phyloP scores from a whole-genome alignment of 2,797 vertebrate species.

The Taeniopygia guttata region DNA sequence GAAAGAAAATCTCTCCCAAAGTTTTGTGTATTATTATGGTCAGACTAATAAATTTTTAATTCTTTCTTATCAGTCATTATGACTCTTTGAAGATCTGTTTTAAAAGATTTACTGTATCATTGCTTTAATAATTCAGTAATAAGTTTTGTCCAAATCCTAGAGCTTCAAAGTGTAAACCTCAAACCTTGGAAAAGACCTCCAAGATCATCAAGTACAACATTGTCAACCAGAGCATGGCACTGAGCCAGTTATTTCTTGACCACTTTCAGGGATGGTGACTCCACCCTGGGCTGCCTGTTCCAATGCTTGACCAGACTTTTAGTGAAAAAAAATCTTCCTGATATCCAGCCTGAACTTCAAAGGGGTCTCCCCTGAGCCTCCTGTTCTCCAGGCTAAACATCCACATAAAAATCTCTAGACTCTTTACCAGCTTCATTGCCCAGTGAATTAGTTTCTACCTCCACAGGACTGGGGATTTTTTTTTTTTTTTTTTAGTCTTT shows the following conservation, averaged over 20 bases:
- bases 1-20: not conserved
- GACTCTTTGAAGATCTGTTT: not conserved
- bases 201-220: too few species aligned
- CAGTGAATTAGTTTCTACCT: not conserved
- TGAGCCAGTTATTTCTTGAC: not conserved
- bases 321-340: not conserved
- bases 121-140: not conserved
- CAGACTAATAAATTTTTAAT: not conserved
- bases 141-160: not conserved
- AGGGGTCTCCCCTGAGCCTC: not conserved
- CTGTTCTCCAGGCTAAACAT: not conserved
- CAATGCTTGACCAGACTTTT: not conserved
- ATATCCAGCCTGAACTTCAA: not conserved
- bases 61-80: not conserved
- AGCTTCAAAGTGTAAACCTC: not conserved
- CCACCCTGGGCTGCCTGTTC: rapidly evolving
- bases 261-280: not conserved
- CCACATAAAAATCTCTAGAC: not conserved
- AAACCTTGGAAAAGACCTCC: not conserved
- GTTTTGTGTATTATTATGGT: not conserved
- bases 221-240: too few species aligned
- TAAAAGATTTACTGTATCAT: not conserved
- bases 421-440: not conserved
- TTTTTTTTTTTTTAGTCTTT: not conserved
- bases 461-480: too few species aligned